Evolutionary conservation across 2,797 vertebrate genomes (phyloP).

Genomic region (Lates japonicus): DNA sequence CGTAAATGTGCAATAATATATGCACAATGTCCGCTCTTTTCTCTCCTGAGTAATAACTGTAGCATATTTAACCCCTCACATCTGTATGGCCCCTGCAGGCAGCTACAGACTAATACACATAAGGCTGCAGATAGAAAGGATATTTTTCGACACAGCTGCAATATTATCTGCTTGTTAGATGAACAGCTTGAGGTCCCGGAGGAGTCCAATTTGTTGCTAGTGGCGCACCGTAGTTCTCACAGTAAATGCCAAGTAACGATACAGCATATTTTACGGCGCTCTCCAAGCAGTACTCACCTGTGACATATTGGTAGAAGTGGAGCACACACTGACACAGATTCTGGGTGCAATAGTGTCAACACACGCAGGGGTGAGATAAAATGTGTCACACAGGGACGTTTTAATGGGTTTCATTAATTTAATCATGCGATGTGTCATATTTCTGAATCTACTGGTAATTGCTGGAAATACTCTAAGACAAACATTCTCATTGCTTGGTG

Average conservation of each 20-base stretch:
- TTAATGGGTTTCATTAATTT: background rate
- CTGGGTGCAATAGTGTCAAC: background rate
- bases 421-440: background rate
- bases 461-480: background rate
- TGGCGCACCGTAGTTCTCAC: slow-evolving; percentile 14
- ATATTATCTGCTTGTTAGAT: slow-evolving; percentile 16
- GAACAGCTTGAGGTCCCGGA: slow-evolving; percentile 26
- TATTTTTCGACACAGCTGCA: slow-evolving; percentile 24
- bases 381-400: background rate
- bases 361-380: slow-evolving; percentile 1
- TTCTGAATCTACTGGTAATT: background rate
- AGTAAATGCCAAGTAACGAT: slow-evolving; percentile 34
- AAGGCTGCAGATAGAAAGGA: background rate
- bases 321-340: slow-evolving; percentile 5
- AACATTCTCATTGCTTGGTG: slow-evolving; percentile 9
- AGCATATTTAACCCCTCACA: background rate
- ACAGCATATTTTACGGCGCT: background rate
- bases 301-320: background rate
- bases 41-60: background rate
- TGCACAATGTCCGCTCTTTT: background rate
- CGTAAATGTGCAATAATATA: background rate
- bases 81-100: slow-evolving; percentile 22
- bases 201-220: slow-evolving; percentile 18
- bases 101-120: slow-evolving; percentile 6
- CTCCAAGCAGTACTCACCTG: slow-evolving; percentile 18